Percentiles rank a stretch among this genome's conserved stretches.
Evolutionary conservation across 2,888 invertebrate genomes (phyloP).

Genomic region (Gastracanthus pulcherrimus): DNA sequence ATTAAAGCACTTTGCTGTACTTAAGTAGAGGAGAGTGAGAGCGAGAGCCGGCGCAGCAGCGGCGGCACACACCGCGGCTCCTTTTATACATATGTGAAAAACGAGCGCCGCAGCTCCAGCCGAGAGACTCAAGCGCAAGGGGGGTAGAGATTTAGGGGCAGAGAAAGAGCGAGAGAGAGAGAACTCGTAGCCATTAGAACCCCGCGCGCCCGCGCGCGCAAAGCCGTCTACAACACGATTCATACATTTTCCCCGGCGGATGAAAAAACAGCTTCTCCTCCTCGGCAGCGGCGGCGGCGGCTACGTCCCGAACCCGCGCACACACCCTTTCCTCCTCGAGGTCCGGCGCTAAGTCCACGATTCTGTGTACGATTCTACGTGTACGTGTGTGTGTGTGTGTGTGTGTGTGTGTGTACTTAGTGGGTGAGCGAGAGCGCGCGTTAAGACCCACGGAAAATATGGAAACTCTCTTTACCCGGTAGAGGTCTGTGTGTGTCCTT

Average conservation of each 20-base stretch:
- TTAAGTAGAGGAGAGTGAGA: conserved; percentile 56
- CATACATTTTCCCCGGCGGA: conserved; percentile 75
- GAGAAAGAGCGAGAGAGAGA: conserved; percentile 64
- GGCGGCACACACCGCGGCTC: conserved; percentile 42
- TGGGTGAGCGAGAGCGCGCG: background rate
- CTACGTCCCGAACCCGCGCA: conserved; percentile 60
- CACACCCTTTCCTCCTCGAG: conserved; percentile 55
- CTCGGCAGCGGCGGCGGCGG: no score
- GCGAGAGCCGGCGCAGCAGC: background rate
- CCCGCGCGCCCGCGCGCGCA: conserved; percentile 71
- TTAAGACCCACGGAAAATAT: conserved; percentile 54
- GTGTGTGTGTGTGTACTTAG: conserved; percentile 51
- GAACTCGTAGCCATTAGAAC: conserved; percentile 74
- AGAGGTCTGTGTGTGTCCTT: conserved; percentile 16
- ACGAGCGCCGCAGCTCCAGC: conserved; percentile 25
- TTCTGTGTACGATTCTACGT: no score
- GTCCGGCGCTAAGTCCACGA: conserved; percentile 58
- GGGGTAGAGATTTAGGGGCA: conserved; percentile 70
- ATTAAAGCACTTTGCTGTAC: conserved; percentile 65
- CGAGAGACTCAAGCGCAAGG: background rate
- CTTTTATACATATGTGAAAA: conserved; percentile 66
- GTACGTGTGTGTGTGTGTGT: conserved; percentile 40
- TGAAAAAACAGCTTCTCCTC: conserved; percentile 70
- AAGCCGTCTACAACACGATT: conserved; percentile 76
- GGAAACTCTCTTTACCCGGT: conserved; percentile 44